Evolutionary conservation across 2,797 vertebrate species (phyloP).

Genomic region (Acipenser transmontanus): DNA sequence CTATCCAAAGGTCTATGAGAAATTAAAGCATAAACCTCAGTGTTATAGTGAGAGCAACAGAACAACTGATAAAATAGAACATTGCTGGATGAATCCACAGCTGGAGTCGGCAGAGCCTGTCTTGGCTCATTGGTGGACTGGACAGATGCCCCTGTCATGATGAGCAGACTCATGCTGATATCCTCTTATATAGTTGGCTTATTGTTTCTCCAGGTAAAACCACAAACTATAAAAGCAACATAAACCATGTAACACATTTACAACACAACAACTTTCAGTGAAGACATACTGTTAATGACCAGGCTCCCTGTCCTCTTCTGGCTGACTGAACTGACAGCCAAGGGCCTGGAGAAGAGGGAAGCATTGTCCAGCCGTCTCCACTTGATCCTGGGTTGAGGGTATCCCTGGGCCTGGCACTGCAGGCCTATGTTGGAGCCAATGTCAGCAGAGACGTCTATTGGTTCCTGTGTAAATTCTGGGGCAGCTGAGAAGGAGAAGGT

Average conservation of each 20-base stretch:
- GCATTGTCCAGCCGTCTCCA: constrained; percentile 73
- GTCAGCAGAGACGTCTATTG: constrained; percentile 65
- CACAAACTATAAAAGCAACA: too few species aligned
- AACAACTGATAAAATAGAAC: neutral
- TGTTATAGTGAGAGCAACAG: neutral
- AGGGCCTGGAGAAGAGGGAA: constrained; percentile 58
- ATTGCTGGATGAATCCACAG: neutral
- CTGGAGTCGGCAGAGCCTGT: neutral
- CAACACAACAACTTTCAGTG: neutral
- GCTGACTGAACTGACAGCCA: constrained; percentile 54
- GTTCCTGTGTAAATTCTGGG: constrained; percentile 75
- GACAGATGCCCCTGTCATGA: too few species aligned
- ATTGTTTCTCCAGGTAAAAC: too few species aligned
- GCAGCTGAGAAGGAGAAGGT: constrained; percentile 52
- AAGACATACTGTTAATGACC: constrained; percentile 72
- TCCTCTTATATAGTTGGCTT: too few species aligned
- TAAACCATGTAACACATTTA: too few species aligned
- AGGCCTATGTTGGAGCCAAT: constrained; percentile 80
- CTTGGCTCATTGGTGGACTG: neutral
- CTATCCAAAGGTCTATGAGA: constrained; percentile 80
- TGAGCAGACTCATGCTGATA: too few species aligned
- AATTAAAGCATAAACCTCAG: neutral
- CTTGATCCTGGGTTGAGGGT: constrained; percentile 77
- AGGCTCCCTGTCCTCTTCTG: constrained; percentile 69
- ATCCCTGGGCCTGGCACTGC: constrained; percentile 68